Evolutionary conservation across 2,113 vertebrate species (phyloP), one percentile per base, ranked within the genome.

Genomic region (Ciconia stormi): DNA sequence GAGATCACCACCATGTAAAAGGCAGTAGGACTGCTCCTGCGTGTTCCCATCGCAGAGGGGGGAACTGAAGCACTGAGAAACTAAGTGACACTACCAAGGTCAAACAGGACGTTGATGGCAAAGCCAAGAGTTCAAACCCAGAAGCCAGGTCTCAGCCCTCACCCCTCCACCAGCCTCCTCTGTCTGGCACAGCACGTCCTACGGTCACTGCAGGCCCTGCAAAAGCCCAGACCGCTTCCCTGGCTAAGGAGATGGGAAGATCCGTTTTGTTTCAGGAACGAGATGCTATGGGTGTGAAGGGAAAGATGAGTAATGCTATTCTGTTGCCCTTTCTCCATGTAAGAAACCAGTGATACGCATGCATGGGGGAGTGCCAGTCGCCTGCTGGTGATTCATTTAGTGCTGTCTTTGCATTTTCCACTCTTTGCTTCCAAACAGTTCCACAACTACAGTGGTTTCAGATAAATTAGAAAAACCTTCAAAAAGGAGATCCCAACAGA

Each of bases 111-210:
- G 32, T 3, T 3, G 11, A 46, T 29, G 29, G 19, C 21, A 85
- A 89, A 50, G 16, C 17, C 61, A 42, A 49, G 16, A 49, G 23
- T 20, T 62, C 42, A 34, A 67, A 67, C 18, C 26, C 55, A 49
- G 16, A 70, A 50, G 36, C 20, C 50, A 38, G 16, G 23, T 25
- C 55, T 49, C 46, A 67, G 70, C 32, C 32, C 17, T 34, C 11
- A 30, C 12, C 11, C 16, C 30, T 29, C 10, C 32, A 46, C 20
- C 55, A 38, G 49, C 32, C 42, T 50, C 42, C 30, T 40, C 25
- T 30, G 7, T 7, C 27, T 42, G 26, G 8, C 16, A 0, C n/a
- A 49, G 25, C 5, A 2, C 0, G 1, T 47, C 72, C 72, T 22
- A 30, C 12, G 32, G n/a, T 62, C 17, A 9, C 46, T 23, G 34